Conservation (phyloP, 37 sponge, comb jelly and placozoan species). For the Petrosia ficiformis region DNA sequence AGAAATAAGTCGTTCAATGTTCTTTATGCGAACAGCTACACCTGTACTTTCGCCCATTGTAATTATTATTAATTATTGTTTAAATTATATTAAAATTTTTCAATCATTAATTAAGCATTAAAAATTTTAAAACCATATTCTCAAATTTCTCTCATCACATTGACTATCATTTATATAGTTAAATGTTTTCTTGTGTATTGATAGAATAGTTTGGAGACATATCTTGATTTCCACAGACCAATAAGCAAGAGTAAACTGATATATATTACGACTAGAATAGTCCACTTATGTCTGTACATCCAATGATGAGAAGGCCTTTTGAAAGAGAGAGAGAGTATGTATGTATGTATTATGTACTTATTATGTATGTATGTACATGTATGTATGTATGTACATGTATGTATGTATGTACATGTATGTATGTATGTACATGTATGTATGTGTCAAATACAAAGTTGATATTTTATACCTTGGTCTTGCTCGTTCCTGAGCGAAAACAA, state of each 20-base stretch:
- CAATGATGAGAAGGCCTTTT: background rate
- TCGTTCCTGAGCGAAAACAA: slow-evolving; percentile 51
- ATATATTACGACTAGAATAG: background rate
- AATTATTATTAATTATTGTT: background rate
- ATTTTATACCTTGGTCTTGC: background rate
- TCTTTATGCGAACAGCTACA: slow-evolving; percentile 7
- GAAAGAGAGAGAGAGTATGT: no score
- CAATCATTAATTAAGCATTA: background rate
- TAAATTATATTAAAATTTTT: no score
- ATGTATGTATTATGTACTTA: no score
- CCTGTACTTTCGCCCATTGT: background rate
- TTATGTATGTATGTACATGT: no score
- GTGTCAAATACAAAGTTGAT: no score
- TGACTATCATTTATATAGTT: background rate
- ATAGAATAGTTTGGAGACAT: background rate
- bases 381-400: no score
- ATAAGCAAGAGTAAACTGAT: background rate
- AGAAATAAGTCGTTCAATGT: slow-evolving; percentile 50
- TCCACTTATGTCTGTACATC: background rate
- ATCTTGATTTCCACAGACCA: background rate
- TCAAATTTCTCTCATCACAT: background rate
- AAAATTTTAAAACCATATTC: background rate
- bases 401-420: no score
- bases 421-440: no score
- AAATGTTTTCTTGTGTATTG: background rate